Conservation (phyloP, 2,797 vertebrate genomes). For the Hylomyscus alleni region DNA sequence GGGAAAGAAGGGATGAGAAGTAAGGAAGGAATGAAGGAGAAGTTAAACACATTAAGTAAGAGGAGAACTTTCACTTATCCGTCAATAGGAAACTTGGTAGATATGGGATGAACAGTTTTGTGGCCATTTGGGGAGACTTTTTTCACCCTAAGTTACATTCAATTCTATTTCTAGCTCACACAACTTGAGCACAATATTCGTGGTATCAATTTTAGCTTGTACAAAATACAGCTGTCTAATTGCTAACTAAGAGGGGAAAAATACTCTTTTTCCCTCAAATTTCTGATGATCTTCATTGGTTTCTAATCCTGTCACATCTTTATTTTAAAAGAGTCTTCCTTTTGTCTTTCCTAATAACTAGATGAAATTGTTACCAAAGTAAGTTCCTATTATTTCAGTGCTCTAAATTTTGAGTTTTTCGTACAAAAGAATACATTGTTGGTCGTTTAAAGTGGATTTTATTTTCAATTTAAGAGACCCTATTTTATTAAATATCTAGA, state of each 20-base stretch:
- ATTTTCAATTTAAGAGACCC: constrained; percentile 20
- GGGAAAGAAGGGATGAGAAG: fast-evolving
- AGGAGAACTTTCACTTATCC: background rate
- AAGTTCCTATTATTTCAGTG: constrained; percentile 72
- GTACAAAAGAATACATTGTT: constrained; percentile 45
- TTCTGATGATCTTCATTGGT: constrained; percentile 79
- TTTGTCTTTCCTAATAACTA: constrained; percentile 84
- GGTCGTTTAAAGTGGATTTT: constrained; percentile 34
- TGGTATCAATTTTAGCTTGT: constrained; percentile 82
- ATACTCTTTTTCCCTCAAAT: constrained; percentile 70
- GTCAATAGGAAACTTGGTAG: background rate
- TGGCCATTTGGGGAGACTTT: constrained; percentile 48
- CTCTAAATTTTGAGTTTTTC: constrained; percentile 59
- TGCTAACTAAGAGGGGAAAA: constrained; percentile 72
- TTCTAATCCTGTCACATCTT: constrained; percentile 83
- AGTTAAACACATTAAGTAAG: background rate
- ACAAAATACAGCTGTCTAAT: constrained; percentile 85
- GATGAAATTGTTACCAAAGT: constrained; percentile 70
- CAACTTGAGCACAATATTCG: constrained; percentile 79
- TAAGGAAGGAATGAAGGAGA: no score
- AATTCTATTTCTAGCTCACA: constrained; percentile 79
- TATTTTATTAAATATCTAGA: background rate
- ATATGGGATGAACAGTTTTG: background rate
- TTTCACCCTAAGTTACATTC: constrained; percentile 70
- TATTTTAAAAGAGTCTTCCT: constrained; percentile 76